Conservation (phyloP, 2,888 invertebrate species). For the Drosophila paranaensis region DNA sequence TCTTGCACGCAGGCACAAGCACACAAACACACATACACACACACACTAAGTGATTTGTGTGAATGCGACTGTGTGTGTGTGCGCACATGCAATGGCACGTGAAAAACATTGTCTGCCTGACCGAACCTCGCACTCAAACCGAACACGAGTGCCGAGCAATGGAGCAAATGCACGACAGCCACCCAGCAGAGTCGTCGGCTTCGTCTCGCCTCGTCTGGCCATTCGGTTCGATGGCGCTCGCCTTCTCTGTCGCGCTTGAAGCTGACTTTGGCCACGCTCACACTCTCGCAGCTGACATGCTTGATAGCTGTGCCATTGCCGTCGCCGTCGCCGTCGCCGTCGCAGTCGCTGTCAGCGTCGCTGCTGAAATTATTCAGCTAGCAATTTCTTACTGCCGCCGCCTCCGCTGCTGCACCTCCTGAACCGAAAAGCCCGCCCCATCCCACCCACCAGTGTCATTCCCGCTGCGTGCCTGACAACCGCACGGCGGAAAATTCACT, state of each 20-base stretch:
- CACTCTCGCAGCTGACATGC: conserved; percentile 18
- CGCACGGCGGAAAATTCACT: conserved; percentile 81
- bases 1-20: not conserved
- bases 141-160: conserved; percentile 39
- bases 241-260: conserved; percentile 47
- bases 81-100: conserved; percentile 76
- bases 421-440: not conserved
- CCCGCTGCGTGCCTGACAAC: conserved; percentile 67
- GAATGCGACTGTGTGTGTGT: conserved; percentile 20
- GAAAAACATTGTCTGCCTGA: conserved; percentile 75
- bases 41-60: conserved; percentile 6
- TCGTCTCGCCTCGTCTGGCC: not conserved
- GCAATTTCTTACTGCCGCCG: conserved; percentile 57
- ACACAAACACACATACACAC: not conserved
- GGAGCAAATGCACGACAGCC: conserved; percentile 34
- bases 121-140: conserved; percentile 51
- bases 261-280: conserved; percentile 53
- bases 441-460: conserved; percentile 42
- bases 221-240: conserved; percentile 10
- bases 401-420: not conserved
- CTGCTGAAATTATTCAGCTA: conserved; percentile 70
- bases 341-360: conserved; percentile 16
- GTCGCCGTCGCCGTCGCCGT: conserved; percentile 7
- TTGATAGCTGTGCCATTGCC: conserved; percentile 39
- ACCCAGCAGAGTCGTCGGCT: conserved; percentile 1